Conservation (phyloP, 1,140 invertebrate species). For the Arion vulgaris region DNA sequence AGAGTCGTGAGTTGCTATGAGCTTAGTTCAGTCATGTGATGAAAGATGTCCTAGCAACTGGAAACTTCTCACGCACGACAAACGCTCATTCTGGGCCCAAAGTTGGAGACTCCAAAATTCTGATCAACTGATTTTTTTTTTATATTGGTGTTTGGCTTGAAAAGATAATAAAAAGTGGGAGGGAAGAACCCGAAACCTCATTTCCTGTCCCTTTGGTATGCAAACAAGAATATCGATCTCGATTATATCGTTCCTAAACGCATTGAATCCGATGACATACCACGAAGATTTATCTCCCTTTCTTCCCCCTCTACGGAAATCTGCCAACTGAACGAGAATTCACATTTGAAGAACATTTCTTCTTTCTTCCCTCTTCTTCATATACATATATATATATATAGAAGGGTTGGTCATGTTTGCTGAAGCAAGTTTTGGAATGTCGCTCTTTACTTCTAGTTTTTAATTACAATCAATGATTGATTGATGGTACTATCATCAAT, state of each 20-base stretch:
- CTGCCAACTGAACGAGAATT: too few species aligned
- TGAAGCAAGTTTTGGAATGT: too few species aligned
- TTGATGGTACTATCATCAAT: too few species aligned
- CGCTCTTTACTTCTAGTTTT: too few species aligned
- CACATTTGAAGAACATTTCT: too few species aligned
- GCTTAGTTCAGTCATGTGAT: background rate
- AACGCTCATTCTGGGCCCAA: background rate
- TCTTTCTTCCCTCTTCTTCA: too few species aligned
- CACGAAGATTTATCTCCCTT: background rate
- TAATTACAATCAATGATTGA: too few species aligned
- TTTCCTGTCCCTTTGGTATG: constrained; percentile 8
- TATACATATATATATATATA: too few species aligned
- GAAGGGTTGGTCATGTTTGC: too few species aligned
- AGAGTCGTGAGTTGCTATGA: background rate
- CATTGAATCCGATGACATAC: constrained; percentile 5
- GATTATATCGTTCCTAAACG: background rate
- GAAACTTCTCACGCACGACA: background rate
- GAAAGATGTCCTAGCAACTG: background rate
- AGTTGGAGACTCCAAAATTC: background rate
- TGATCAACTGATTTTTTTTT: background rate
- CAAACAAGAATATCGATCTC: background rate
- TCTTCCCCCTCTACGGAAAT: background rate
- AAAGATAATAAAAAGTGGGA: background rate
- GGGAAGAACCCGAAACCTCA: background rate
- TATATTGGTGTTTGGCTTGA: background rate